phyloP scores from a whole-genome alignment of 2,113 vertebrate genomes.

The Otolemur garnettii region DNA sequence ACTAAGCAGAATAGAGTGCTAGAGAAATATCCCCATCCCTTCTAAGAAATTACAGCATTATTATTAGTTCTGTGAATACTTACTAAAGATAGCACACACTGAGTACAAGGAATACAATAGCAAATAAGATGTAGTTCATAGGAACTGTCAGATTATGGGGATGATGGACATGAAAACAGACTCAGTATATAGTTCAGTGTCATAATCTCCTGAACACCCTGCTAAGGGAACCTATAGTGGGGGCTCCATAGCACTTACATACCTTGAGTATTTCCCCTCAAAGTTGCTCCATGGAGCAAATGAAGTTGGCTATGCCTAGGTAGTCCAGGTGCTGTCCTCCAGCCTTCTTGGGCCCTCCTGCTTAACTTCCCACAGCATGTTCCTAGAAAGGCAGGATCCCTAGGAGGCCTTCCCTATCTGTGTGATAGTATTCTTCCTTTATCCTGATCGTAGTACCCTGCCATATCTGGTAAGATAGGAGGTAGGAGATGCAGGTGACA shows the following conservation, averaged over 20 bases:
- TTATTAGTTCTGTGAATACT: neutral
- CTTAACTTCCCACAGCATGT: neutral
- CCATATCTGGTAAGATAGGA: neutral
- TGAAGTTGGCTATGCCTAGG: neutral
- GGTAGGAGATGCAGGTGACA: neutral
- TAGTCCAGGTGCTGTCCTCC: neutral
- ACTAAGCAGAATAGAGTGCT: neutral
- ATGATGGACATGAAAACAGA: neutral
- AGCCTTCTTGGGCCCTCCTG: neutral
- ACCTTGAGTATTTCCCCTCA: neutral
- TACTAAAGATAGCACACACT: neutral
- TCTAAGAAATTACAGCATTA: neutral
- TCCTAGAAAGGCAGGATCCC: slow-evolving; percentile 44
- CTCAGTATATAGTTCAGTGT: neutral
- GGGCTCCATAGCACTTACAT: neutral
- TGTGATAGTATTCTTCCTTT: neutral
- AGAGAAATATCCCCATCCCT: neutral
- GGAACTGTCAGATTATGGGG: neutral
- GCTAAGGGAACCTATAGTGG: neutral
- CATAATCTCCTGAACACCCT: neutral
- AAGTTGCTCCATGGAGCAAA: neutral
- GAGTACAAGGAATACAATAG: neutral
- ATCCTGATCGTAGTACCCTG: neutral
- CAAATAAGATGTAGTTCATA: neutral
- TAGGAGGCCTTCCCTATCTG: neutral